These are phyloP conservation scores for Oryzaephilus surinamensis DNA, from an alignment of 1,140 invertebrate genomes.

Conservation along the genomic window DNA sequence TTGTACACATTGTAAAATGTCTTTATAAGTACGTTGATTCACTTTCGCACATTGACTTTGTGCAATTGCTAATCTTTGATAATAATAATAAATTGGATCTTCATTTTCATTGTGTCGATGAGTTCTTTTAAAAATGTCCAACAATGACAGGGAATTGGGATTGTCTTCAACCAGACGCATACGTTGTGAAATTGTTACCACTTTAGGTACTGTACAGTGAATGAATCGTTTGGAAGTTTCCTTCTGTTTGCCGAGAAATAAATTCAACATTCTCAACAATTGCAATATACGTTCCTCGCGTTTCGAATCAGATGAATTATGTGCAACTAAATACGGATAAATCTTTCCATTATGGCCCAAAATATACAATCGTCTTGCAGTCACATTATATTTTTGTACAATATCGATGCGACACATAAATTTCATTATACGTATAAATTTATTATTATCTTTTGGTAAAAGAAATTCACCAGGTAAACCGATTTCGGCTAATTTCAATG, in stretches of 20 bases:
- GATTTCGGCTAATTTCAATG: conserved; percentile 87
- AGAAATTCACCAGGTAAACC: conserved; percentile 94
- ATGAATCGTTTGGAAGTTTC: conserved; percentile 83
- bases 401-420: conserved; percentile 96
- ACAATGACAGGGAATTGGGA: conserved; percentile 76
- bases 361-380: conserved; percentile 84
- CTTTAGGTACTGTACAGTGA: conserved; percentile 87
- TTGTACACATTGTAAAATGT: conserved; percentile 86
- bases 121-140: conserved; percentile 88
- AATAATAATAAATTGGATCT: conserved; percentile 80
- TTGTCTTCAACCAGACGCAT: conserved; percentile 95
- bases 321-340: conserved; percentile 92
- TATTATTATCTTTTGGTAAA: conserved; percentile 87
- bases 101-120: conserved; percentile 83
- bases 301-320: conserved; percentile 87
- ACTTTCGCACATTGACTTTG: conserved; percentile 81
- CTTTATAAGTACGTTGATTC: conserved; percentile 79
- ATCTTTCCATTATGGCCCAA: conserved; percentile 92
- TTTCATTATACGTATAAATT: conserved; percentile 83
- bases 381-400: conserved; percentile 93
- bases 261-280: conserved; percentile 86
- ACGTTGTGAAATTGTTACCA: conserved; percentile 90
- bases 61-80: conserved; percentile 80
- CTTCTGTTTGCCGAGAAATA: conserved; percentile 87
- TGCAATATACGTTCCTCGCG: conserved; percentile 90